Evolutionary conservation across 1,140 invertebrate species (phyloP), one percentile per base, ranked within the genome.

Genomic region (Papilio dardanus): DNA sequence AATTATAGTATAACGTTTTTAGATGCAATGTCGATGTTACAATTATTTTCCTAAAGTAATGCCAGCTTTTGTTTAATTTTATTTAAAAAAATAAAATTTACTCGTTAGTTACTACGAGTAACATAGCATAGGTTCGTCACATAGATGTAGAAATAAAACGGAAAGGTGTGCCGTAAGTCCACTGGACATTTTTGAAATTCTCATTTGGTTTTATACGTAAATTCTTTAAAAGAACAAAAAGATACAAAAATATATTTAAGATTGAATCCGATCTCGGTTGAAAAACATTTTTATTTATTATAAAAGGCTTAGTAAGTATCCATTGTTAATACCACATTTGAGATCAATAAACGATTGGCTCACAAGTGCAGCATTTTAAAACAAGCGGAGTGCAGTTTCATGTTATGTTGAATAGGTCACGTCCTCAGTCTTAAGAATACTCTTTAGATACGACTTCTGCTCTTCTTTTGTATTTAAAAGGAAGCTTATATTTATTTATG

Each of bases 341-440:
- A 30, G 54, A 28, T 62, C 54, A 62, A 62, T 62, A 62, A 62
- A 30, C 54, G 54, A 62, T 62, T 62, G 54, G 54, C 24, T 62
- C 54, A 28, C 12, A 28, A 62, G 24, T 62, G 54, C 54, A 62
- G 54, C 54, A 62, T 62, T 62, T 62, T 62, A 62, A 62, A 62
- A 62, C 54, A 62, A 62, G 24, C 54, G 10, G 54, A 62, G 54
- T 62, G 54, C 54, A 62, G 24, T 62, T 62, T 24, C 54, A 62
- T 62, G 54, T 62, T 62, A 62, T 62, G 54, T 62, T 62, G 54
- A 62, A 62, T 62, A 62, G 54, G 54, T 58, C 54, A 58, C 54
- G 54, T 58, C 7, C 24, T 30, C 54, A 14, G 24, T 58, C 54
- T 58, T 58, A 58, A 58, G 12, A 58, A 58, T 30, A 58, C 54